phyloP scores from a whole-genome alignment of 2,113 vertebrate species.

The Sphyrna mokarran region DNA sequence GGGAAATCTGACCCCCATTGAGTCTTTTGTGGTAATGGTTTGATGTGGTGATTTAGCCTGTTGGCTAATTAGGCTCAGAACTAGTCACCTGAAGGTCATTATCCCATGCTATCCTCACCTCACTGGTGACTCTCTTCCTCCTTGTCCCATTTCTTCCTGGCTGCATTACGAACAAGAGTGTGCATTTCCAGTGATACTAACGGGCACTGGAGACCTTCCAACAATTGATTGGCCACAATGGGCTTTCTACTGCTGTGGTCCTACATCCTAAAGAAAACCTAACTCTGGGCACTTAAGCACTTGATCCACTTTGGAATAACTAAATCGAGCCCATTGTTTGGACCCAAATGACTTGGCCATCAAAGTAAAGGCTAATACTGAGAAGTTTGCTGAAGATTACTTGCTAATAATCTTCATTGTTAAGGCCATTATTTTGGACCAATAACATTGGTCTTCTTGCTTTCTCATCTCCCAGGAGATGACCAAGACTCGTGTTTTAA shows the following conservation, averaged over 20 bases:
- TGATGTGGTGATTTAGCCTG: too few species aligned
- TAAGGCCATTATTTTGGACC: neutral
- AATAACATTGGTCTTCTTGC: neutral
- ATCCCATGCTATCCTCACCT: too few species aligned
- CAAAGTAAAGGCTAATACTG: neutral
- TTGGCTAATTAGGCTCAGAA: too few species aligned
- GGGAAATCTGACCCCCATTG: too few species aligned
- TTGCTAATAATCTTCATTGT: neutral
- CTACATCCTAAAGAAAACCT: too few species aligned
- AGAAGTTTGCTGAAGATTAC: neutral
- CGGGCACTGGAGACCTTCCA: neutral
- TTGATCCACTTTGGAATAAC: neutral
- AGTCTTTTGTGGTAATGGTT: too few species aligned
- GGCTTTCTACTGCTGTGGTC: neutral
- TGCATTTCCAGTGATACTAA: neutral
- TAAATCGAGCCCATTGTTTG: neutral
- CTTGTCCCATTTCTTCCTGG: too few species aligned
- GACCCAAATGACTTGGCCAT: neutral
- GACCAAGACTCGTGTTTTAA: neutral
- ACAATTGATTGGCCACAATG: neutral
- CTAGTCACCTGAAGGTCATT: too few species aligned
- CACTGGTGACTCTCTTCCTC: too few species aligned
- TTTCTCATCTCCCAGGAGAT: neutral
- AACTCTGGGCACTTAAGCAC: too few species aligned
- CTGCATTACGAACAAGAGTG: neutral